Evolutionary conservation across 2,888 invertebrate species (phyloP), one percentile per base, ranked within the genome.

Genomic region (Disparrhopalites patrizii): DNA sequence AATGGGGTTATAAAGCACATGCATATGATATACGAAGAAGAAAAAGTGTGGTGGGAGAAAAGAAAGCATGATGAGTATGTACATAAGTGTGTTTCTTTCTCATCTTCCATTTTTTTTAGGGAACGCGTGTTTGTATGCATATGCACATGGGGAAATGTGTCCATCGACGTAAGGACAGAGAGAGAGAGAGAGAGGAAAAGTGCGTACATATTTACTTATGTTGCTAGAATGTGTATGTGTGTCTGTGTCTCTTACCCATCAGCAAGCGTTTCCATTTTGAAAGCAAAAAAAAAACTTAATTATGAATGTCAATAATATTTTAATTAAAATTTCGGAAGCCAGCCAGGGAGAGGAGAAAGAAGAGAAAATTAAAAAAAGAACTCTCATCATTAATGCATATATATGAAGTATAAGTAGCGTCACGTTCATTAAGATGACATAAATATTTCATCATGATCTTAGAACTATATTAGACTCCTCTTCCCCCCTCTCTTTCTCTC

Each of bases 361-460:
- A 62, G 58, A 62, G 66, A 68, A 68, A 68, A 68, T 65, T 65
- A 68, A 68, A 68, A 68, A 65, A 65, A 60, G 56, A 68, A 52
- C 63, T 62, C 64, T 58, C 68, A 68, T 68, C 68, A 68, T 68
- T 66, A 68, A 68, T 66, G 66, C 66, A 66, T 67, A 67, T 65
- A 65, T 60, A 64, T 63, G 67, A 63, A 67, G 63, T 66, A 62
- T 67, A 67, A 67, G 56, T 67, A 67, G 56, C 51, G 66, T 72
- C 72, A 72, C 72, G 69, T 72, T 72, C 72, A 72, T 72, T 72
- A 72, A 72, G 69, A 69, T 69, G 72, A 69, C 72, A 72, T 70
- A 72, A 72, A 72, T 72, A 70, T 70, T 69, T 66, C 64, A 71
- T 66, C 66, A 67, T 52, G 67, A 70, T 67, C 70, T 68, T 58